phyloP scores from a whole-genome alignment of 2,888 invertebrate genomes.

The Heteropelma amictum region DNA sequence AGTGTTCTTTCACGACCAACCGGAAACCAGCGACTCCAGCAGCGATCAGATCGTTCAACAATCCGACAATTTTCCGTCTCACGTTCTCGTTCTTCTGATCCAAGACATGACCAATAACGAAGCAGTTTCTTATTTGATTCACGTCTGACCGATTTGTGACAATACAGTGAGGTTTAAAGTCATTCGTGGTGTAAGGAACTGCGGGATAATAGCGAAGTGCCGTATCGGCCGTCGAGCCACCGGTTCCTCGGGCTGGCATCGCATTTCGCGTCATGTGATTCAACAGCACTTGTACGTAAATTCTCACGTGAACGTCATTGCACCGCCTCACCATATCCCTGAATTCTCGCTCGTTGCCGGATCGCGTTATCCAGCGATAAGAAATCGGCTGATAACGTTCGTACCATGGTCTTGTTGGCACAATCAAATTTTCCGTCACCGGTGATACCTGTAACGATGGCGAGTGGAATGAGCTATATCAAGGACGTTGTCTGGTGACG shows the following conservation, averaged over 20 bases:
- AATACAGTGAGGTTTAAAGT: conserved; percentile 85
- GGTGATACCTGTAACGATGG: conserved; percentile 92
- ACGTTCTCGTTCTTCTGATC: conserved; percentile 85
- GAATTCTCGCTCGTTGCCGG: conserved; percentile 87
- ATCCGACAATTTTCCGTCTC: conserved; percentile 82
- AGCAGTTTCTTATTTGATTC: conserved; percentile 84
- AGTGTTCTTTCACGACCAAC: conserved; percentile 69
- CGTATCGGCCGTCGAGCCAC: conserved; percentile 82
- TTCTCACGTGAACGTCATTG: conserved; percentile 88
- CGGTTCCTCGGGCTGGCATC: conserved; percentile 79
- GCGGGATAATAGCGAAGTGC: conserved; percentile 80
- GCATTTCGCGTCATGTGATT: conserved; percentile 89
- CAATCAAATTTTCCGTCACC: conserved; percentile 84
- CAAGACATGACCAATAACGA: conserved; percentile 86
- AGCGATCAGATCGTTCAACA: conserved; percentile 83
- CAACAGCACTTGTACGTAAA: conserved; percentile 90
- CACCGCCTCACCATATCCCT: conserved; percentile 88
- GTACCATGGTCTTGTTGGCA: conserved; percentile 86
- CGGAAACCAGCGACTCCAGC: conserved; percentile 91
- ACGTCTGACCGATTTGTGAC: conserved; percentile 85
- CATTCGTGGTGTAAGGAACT: conserved; percentile 83
- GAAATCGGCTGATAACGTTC: conserved; percentile 93
- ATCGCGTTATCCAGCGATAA: conserved; percentile 86
- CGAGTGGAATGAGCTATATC: too few relatives aligned
- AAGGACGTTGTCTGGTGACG: too few relatives aligned